Percentiles rank a stretch among this genome's conserved stretches.
phyloP scores from a whole-genome alignment of 2,888 invertebrate species.

The Torymus tubicola region DNA sequence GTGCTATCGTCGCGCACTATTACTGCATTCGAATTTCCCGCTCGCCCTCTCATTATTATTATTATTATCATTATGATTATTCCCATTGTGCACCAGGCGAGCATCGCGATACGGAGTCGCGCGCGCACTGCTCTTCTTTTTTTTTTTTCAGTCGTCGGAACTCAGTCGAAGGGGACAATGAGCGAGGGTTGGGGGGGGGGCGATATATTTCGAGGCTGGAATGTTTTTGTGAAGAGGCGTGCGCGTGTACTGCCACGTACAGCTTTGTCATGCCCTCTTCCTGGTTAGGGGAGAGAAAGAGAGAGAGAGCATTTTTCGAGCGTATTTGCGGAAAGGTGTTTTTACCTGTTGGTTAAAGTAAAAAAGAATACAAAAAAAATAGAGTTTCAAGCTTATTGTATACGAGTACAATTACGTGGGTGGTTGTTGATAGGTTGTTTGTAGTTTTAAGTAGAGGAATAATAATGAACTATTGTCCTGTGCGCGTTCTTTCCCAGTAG shows the following conservation, averaged over 20 bases:
- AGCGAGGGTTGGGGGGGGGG: constrained; percentile 13
- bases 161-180: neutral
- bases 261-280: neutral
- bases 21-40: constrained; percentile 38
- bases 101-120: constrained; percentile 1
- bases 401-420: no score
- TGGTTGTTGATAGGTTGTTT: no score
- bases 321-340: no score
- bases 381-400: no score
- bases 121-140: neutral
- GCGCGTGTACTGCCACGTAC: neutral
- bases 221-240: neutral
- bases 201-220: neutral
- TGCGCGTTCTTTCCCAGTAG: no score
- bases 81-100: constrained; percentile 11
- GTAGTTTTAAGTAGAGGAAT: no score
- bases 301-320: no score
- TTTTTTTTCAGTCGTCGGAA: no score
- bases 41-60: neutral
- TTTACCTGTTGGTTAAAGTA: no score
- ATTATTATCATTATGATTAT: constrained; percentile 17
- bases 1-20: neutral
- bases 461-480: no score
- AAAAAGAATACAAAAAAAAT: no score
- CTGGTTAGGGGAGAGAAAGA: neutral